Evolutionary conservation across 2,113 vertebrate species (phyloP).

Genomic region (Hyperoodon ampullatus): DNA sequence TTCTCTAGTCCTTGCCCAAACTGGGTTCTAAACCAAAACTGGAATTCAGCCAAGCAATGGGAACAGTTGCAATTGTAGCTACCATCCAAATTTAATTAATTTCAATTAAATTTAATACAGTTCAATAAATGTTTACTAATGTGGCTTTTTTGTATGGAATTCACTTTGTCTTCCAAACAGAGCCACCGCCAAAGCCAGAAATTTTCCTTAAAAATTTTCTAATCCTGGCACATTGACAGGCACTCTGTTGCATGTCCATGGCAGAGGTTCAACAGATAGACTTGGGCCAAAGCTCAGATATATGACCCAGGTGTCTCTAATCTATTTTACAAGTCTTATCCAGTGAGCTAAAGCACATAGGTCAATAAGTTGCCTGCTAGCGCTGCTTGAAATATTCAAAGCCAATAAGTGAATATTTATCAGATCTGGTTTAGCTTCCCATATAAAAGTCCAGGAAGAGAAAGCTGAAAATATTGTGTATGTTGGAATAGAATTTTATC

Average conservation of each 20-base stretch:
- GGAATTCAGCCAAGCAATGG: constrained; percentile 1
- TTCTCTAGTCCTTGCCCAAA: constrained; percentile 33
- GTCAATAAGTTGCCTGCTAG: background rate
- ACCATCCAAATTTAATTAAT: constrained; percentile 43
- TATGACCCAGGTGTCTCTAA: background rate
- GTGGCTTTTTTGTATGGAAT: background rate
- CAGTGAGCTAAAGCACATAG: background rate
- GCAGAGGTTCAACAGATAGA: background rate
- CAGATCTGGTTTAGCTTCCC: background rate
- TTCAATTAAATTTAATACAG: constrained; percentile 57
- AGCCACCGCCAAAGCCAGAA: background rate
- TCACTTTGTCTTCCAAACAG: constrained; percentile 55
- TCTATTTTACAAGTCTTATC: background rate
- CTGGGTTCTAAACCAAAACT: constrained; percentile 37
- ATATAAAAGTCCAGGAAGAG: background rate
- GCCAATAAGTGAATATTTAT: background rate
- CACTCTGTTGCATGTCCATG: background rate
- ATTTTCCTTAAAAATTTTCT: constrained; percentile 1
- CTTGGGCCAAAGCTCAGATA: background rate
- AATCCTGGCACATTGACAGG: constrained; percentile 13
- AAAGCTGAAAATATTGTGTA: background rate
- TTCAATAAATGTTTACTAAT: constrained; percentile 52
- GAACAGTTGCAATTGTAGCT: background rate
- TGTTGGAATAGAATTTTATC: constrained; percentile 34
- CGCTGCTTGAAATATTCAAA: background rate